Conservation (phyloP, 2,888 invertebrate genomes). For the Bellardia pandia region DNA sequence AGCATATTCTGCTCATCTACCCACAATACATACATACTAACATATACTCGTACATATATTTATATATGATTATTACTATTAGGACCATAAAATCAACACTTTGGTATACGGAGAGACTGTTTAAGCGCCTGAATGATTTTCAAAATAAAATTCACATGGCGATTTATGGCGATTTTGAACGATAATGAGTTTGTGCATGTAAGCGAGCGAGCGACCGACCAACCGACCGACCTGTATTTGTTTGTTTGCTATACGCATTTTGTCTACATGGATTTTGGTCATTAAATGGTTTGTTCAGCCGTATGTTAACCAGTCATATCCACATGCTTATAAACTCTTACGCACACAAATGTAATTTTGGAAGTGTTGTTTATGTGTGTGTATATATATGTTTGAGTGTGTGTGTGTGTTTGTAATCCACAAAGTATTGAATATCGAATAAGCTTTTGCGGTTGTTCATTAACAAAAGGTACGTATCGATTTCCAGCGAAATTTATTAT, state of each 20-base stretch:
- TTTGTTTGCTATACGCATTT: constrained; percentile 17
- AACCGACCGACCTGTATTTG: background rate
- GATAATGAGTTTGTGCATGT: background rate
- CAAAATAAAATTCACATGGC: background rate
- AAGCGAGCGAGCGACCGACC: background rate
- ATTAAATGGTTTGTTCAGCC: constrained; percentile 22
- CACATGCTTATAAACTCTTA: background rate
- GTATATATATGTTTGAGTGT: too few relatives aligned
- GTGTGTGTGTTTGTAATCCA: constrained; percentile 8
- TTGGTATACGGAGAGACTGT: background rate
- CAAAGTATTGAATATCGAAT: constrained; percentile 56
- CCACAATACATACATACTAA: background rate
- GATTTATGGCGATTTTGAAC: background rate
- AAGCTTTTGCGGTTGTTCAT: constrained; percentile 60
- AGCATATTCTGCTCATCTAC: background rate
- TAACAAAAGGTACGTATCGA: constrained; percentile 66
- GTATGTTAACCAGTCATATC: constrained; percentile 5
- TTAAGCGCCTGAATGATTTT: background rate
- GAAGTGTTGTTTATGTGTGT: background rate
- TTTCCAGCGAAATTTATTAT: constrained; percentile 64
- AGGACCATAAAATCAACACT: constrained; percentile 47
- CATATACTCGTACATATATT: too few relatives aligned
- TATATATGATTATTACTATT: constrained; percentile 20
- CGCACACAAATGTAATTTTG: constrained; percentile 2
- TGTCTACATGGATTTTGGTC: constrained; percentile 22